Evolutionary conservation across 2,888 invertebrate species (phyloP), one percentile per base, ranked within the genome.

Genomic region (Sesia apiformis): DNA sequence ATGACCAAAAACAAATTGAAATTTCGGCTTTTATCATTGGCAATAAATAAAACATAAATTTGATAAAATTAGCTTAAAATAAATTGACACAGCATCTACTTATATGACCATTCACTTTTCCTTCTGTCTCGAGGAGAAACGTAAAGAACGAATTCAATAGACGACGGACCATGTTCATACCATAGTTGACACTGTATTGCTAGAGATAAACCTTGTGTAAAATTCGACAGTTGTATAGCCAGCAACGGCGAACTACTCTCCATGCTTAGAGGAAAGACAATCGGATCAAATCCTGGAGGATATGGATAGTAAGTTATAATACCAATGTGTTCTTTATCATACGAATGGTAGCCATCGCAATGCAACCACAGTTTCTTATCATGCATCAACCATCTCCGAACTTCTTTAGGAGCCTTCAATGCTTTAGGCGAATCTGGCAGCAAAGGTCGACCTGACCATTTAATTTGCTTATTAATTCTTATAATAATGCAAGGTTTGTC

Each of bases 271-370:
- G 88, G 84, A 55, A 78, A 86, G 39, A 65, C 43, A 3, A 59
- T 58, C 0, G 84, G 74, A 51, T 84, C 82, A 54, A 81, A 72
- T 4, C 87, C 88, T 1, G 88, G 88, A 0, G 88, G 88, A 56
- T 87, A 61, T 0, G 88, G 88, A 56, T 72, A 79, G 56, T 89
- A 89, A 38, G 63, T 71, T 57, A 89, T 76, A 4, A 43, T 72
- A 0, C 81, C 80, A 53, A 87, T 68, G 58, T 88, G 87, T 53
- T 87, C 84, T 40, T 72, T 76, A 61, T 87, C 89, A 60, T 83
- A 81, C 0, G 77, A 61, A 62, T 84, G 72, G 40, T 65, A 72
- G 0, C 88, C 88, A 3, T 61, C 62, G 58, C 88, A 89, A 53
- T 77, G 69, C 7, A 88, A 53, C 83, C 87, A 86, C 3, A 84